Evolutionary conservation across 2,888 invertebrate species (phyloP), one percentile per base, ranked within the genome.

Genomic region (Flabesymbios commensalis): DNA sequence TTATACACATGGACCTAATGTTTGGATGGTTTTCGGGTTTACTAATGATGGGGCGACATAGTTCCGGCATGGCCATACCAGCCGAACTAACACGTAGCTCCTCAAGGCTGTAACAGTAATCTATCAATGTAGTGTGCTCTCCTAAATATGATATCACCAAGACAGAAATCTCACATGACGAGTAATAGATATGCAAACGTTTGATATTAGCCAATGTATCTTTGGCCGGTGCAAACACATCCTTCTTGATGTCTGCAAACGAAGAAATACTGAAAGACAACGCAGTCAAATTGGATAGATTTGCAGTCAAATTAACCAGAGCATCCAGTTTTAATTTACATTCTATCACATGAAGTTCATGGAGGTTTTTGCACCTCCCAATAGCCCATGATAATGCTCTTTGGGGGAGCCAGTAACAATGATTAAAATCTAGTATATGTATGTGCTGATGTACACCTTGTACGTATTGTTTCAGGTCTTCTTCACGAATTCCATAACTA

Each of bases 321-420:
- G 71, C 69, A 47, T 75, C 73, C 33, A 70, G 63, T 26, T 73
- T 72, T 14, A 79, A 61, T 53, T 67, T 70, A 56, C 77, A 76
- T 48, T 78, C 77, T 2, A 78, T 71, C n/a, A 79, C 62, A 51
- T 71, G 74, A 0, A 79, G 70, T 29, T 72, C 64, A 19, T 64
- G 69, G 5, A 78, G 66, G 57, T 74, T 71, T 59, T 64, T 69
- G 63, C 79, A 79, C 42, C 69, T 71, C 4, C 69, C 62, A 24
- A 78, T 67, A n/a, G 64, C 64, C 41, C 70, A 67, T 26, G 72
- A 70, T 10, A 78, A 59, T 14, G 65, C 64, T 4, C 68, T 59
- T 2, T 73, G 68, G 1, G 72, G 63, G 36, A 77, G 56, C 79
- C 79, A 79, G 66, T 78, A 75, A 61, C 77, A 78, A 61, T 77